Evolutionary conservation across 2,797 vertebrate species (phyloP).

Genomic region (Molothrus ater): DNA sequence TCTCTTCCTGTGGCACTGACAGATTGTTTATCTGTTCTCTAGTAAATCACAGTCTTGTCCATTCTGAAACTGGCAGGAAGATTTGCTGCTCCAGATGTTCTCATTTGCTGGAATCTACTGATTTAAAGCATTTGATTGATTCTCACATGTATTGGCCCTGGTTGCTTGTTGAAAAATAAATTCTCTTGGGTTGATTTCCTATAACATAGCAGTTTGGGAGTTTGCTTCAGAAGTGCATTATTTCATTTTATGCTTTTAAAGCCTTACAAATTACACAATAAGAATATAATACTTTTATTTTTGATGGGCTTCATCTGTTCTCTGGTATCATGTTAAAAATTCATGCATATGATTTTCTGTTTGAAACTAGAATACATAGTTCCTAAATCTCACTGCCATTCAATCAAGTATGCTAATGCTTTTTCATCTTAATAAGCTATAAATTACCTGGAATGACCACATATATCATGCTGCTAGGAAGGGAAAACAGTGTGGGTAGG

Average conservation of each 20-base stretch:
- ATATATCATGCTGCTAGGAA: background rate
- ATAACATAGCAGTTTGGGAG: background rate
- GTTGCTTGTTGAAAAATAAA: background rate
- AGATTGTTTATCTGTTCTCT: background rate
- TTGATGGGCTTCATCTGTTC: background rate
- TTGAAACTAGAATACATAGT: background rate
- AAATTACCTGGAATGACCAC: background rate
- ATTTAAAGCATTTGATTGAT: constrained; percentile 13
- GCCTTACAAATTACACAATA: background rate
- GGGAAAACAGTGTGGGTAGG: background rate
- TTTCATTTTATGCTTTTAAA: background rate
- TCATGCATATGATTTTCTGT: background rate
- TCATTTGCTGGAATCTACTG: background rate
- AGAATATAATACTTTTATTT: background rate
- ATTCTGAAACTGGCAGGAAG: background rate
- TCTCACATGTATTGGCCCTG: background rate
- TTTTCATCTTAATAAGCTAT: background rate
- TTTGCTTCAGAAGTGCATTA: background rate
- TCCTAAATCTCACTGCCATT: background rate
- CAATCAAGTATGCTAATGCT: background rate
- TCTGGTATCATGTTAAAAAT: background rate
- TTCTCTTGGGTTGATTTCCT: background rate
- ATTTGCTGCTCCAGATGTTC: constrained; percentile 42
- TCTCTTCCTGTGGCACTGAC: background rate
- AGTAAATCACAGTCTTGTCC: background rate